A percentile compares a stretch with the other conserved stretches of the same genome.
Conservation (phyloP, 2,888 invertebrate species). For the Cosmia pyralina region DNA sequence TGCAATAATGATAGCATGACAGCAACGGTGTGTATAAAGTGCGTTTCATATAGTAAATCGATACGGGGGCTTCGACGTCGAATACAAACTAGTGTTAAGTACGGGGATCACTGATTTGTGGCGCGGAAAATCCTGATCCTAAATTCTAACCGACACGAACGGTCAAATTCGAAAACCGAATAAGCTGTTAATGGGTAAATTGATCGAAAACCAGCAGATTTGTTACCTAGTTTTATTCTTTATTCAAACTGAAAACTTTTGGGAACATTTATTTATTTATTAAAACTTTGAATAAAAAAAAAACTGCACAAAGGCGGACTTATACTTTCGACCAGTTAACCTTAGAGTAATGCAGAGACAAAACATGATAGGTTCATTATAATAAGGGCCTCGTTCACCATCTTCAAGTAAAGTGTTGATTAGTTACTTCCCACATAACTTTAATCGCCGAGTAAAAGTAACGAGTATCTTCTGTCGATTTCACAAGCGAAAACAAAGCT, state of each 20-base stretch:
- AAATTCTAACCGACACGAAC: slow-evolving; percentile 3
- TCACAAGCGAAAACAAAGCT: no score
- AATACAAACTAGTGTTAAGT: slow-evolving; percentile 79
- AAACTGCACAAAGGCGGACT: no score
- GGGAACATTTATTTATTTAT: no score
- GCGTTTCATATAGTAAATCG: slow-evolving; percentile 83
- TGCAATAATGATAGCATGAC: slow-evolving; percentile 85
- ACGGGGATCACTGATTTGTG: slow-evolving; percentile 63
- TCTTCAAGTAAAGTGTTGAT: no score
- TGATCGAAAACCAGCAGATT: slow-evolving; percentile 1
- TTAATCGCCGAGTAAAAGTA: no score
- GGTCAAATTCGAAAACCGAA: neutral
- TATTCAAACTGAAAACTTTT: neutral
- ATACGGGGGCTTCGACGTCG: slow-evolving; percentile 74
- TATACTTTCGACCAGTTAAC: no score
- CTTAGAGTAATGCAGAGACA: no score
- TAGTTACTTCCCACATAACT: no score
- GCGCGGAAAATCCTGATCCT: slow-evolving; percentile 33
- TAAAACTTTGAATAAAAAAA: no score
- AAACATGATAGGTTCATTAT: no score
- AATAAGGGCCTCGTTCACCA: no score
- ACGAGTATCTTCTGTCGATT: no score
- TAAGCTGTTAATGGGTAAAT: slow-evolving; percentile 14
- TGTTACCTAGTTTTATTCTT: neutral
- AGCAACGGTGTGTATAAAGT: slow-evolving; percentile 78